phyloP scores from a whole-genome alignment of 30 jellyfish, hydroid and myxozoan species.

The Aurelia sp. region DNA sequence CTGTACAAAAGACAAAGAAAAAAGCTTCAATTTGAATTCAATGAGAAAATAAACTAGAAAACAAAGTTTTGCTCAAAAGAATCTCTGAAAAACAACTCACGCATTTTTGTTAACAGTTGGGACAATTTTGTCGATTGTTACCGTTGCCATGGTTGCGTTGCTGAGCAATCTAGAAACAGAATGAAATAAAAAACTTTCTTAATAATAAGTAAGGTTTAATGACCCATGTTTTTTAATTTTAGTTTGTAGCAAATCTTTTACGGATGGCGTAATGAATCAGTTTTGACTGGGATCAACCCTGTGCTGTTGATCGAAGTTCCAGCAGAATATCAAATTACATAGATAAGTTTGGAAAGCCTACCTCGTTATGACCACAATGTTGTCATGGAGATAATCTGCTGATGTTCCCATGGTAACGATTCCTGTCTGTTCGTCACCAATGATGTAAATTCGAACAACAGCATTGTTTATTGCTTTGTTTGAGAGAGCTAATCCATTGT shows the following conservation, averaged over 20 bases:
- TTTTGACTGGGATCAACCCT: too few relatives aligned
- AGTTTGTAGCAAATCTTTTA: background rate
- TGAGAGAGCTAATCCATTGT: constrained; percentile 41
- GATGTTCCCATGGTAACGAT: constrained; percentile 33
- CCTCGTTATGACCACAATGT: constrained; percentile 15
- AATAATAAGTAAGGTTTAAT: background rate
- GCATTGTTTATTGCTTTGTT: constrained; percentile 35
- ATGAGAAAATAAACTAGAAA: too few relatives aligned
- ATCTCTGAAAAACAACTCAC: constrained; percentile 1
- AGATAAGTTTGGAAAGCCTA: background rate
- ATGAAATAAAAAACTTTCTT: background rate
- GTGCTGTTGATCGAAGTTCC: too few relatives aligned
- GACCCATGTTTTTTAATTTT: background rate
- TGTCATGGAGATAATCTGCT: constrained; percentile 23
- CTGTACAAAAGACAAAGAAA: too few relatives aligned
- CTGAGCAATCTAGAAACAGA: constrained; percentile 23
- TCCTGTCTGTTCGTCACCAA: constrained; percentile 52
- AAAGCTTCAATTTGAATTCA: too few relatives aligned
- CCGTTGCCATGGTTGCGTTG: constrained; percentile 35
- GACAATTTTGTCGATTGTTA: constrained; percentile 16
- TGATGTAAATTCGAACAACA: background rate
- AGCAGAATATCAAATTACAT: too few relatives aligned
- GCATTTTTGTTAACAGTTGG: constrained; percentile 31
- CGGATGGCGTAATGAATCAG: too few relatives aligned
- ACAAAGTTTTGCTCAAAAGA: too few relatives aligned